phyloP scores from a whole-genome alignment of 2,888 invertebrate genomes.

The Lordiphosa andalusiaca region DNA sequence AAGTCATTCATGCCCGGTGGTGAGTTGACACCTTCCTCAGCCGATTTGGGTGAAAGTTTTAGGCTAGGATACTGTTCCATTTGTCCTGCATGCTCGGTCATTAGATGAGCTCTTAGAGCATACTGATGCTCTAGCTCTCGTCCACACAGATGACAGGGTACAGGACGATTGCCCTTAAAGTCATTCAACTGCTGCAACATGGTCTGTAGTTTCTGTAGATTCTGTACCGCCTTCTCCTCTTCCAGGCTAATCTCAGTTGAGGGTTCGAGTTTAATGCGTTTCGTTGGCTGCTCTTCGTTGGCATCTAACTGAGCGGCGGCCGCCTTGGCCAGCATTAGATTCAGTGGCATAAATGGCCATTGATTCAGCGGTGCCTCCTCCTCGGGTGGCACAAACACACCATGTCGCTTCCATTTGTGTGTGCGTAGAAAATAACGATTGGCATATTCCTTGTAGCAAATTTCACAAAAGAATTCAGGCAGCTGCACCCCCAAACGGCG shows the following conservation, averaged over 20 bases:
- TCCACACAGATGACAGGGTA: conserved; percentile 86
- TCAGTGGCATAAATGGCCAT: conserved; percentile 84
- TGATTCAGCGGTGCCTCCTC: conserved; percentile 81
- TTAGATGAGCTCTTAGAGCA: conserved; percentile 82
- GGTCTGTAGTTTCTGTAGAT: conserved; percentile 92
- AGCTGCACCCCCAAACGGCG: conserved; percentile 90
- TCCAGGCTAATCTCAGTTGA: conserved; percentile 34
- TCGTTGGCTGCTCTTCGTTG: conserved; percentile 22
- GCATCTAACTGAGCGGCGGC: conserved; percentile 46
- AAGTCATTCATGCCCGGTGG: conserved; percentile 47
- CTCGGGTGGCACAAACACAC: conserved; percentile 85
- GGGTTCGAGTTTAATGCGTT: conserved; percentile 74
- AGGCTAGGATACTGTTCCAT: conserved; percentile 12
- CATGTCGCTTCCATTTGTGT: conserved; percentile 96
- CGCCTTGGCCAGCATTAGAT: conserved; percentile 84
- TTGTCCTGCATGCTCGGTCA: conserved; percentile 76
- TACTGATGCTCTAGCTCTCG: conserved; percentile 87
- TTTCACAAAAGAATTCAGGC: conserved; percentile 95
- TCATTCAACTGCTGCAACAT: conserved; percentile 95
- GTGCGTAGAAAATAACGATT: conserved; percentile 95
- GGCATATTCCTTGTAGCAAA: conserved; percentile 95
- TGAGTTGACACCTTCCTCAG: conserved; percentile 38
- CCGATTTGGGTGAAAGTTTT: conserved; percentile 69
- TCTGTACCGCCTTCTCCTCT: conserved; percentile 84
- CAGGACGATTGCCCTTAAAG: conserved; percentile 83